These are phyloP conservation scores for Hoplostethus mediterraneus DNA, from an alignment of 2,797 vertebrate genomes.

Conservation along the genomic window DNA sequence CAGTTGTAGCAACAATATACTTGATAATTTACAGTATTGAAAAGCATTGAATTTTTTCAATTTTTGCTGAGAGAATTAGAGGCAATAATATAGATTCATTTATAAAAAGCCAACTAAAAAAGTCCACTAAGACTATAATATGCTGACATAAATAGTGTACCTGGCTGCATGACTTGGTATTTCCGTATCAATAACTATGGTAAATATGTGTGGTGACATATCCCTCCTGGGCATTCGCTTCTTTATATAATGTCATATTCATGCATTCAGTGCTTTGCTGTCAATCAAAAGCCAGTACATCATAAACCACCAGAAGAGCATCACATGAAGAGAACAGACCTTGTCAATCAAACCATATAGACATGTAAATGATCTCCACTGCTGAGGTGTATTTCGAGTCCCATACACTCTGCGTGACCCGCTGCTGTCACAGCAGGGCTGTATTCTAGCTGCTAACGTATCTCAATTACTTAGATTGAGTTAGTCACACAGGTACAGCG, in stretches of 20 bases:
- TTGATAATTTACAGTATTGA: conserved; percentile 39
- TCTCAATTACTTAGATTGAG: conserved; percentile 83
- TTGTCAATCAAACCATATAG: conserved; percentile 71
- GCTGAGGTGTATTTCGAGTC: conserved; percentile 65
- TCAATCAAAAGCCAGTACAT: conserved; percentile 68
- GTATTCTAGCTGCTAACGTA: conserved; percentile 65
- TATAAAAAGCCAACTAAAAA: conserved; percentile 20
- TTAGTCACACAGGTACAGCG: conserved; percentile 80
- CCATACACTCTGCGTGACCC: conserved; percentile 78
- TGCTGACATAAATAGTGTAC: conserved; percentile 33
- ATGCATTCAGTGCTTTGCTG: conserved; percentile 56
- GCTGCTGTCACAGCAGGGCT: conserved; percentile 73
- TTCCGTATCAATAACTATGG: conserved; percentile 49
- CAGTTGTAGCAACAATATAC: conserved; percentile 36
- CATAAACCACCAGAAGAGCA: conserved; percentile 35
- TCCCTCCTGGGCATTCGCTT: conserved; percentile 32
- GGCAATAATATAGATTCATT: background rate
- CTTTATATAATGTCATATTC: conserved; percentile 50
- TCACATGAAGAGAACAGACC: conserved; percentile 43
- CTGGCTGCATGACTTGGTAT: conserved; percentile 52
- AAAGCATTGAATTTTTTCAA: conserved; percentile 25
- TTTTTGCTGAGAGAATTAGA: conserved; percentile 26
- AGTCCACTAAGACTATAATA: conserved; percentile 37
- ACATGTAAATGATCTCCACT: conserved; percentile 65
- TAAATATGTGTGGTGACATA: conserved; percentile 56